Evolutionary conservation across 2,113 vertebrate genomes (phyloP).

Genomic region (Prochilodus magdalenae): DNA sequence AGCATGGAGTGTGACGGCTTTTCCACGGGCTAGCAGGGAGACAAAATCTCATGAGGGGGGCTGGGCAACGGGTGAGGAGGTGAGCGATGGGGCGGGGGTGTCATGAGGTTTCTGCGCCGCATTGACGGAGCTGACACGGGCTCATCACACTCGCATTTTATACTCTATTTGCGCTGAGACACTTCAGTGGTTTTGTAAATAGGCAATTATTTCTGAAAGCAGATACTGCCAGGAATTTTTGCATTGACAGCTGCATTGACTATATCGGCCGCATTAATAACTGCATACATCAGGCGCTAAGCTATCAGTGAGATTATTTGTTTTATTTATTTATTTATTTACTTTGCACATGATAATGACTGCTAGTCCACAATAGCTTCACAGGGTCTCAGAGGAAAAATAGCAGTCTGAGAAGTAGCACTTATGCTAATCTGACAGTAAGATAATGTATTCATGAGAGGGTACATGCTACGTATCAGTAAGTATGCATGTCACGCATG

Average conservation of each 20-base stretch:
- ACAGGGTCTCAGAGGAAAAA: constrained; percentile 1
- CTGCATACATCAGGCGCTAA: constrained; percentile 29
- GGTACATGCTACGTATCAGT: neutral
- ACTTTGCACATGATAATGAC: constrained; percentile 36
- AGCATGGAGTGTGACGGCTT: constrained; percentile 30
- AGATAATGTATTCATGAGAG: neutral
- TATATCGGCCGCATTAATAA: constrained; percentile 42
- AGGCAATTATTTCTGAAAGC: constrained; percentile 59
- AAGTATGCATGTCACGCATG: neutral
- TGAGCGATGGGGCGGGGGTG: constrained; percentile 11
- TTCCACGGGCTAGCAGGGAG: constrained; percentile 14
- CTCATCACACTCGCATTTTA: constrained; percentile 50
- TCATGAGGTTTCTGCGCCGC: neutral
- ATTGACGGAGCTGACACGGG: constrained; percentile 41
- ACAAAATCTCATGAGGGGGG: constrained; percentile 24
- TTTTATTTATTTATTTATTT: neutral
- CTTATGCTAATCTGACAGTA: constrained; percentile 18
- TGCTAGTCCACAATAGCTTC: neutral
- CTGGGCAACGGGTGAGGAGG: constrained; percentile 20
- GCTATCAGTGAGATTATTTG: neutral
- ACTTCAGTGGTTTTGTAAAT: constrained; percentile 61
- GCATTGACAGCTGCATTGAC: constrained; percentile 54
- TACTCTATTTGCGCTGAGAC: constrained; percentile 55
- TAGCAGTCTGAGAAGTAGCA: neutral
- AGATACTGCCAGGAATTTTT: constrained; percentile 53